phyloP scores from a whole-genome alignment of 2,888 invertebrate species.

The Chirona hameri region DNA sequence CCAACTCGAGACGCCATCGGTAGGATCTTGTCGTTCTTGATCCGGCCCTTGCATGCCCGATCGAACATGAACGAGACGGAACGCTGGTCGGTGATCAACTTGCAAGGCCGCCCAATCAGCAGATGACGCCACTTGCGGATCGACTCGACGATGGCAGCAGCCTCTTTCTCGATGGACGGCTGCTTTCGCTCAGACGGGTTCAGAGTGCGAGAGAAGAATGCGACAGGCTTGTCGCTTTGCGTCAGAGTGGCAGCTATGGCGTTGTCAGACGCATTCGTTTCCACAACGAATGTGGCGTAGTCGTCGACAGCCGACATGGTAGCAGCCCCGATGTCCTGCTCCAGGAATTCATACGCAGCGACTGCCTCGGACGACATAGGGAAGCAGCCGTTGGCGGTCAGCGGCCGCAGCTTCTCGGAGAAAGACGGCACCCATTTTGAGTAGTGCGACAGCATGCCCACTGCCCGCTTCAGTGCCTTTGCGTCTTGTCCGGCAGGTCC shows the following conservation, averaged over 20 bases:
- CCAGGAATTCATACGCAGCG: conserved; percentile 7
- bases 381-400: background rate
- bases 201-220: conserved; percentile 33
- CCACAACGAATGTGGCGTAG: background rate
- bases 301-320: conserved; percentile 28
- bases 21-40: too few relatives aligned
- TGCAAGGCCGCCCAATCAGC: conserved; percentile 28
- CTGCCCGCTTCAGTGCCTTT: background rate
- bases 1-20: background rate
- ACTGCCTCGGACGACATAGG: background rate
- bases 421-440: conserved; percentile 30
- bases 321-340: conserved; percentile 22
- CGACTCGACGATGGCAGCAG: conserved; percentile 32
- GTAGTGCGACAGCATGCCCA: conserved; percentile 33
- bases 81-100: conserved; percentile 31
- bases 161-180: conserved; percentile 31
- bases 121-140: conserved; percentile 29
- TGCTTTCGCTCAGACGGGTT: conserved; percentile 24
- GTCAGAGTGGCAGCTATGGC: conserved; percentile 27
- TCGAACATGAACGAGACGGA: background rate
- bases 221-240: conserved; percentile 32
- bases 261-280: conserved; percentile 34
- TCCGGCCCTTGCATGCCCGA: too few relatives aligned
- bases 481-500: conserved; percentile 22
- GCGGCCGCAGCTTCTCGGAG: conserved; percentile 31